Evolutionary conservation across 2,113 vertebrate genomes (phyloP), one percentile per base, ranked within the genome.

Genomic region (Calonectris borealis): DNA sequence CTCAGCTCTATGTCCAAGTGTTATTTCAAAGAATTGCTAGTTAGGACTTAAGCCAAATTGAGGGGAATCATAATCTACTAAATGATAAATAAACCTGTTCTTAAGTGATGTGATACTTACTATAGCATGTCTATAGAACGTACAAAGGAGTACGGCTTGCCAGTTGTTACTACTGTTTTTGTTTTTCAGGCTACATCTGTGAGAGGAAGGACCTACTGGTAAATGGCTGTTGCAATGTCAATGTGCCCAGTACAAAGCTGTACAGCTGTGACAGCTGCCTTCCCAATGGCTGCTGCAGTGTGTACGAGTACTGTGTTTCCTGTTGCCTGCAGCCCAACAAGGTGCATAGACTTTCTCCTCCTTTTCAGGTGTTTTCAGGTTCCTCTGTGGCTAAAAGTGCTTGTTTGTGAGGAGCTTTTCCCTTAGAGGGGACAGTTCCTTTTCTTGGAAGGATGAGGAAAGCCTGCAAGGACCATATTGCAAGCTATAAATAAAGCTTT

Each of bases 291-390:
- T 99, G 99, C 98, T 99, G 99, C 55, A 98, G 98, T 6, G 72
- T 99, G 49, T 99, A 99, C 0, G 99, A 99, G 97, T 98, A 98
- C 84, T 99, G 99, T 0, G 99, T 99, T 6, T 99, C 99, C 83
- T 99, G 99, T 93, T 99, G 99, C 97, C 98, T 99, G 51, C 99
- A 99, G 96, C 99, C 99, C 64, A 99, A 98, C 96, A 99, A 99
- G 99, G 99, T 99, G 90, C 2, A 3, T 13, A 32, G 8, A 5
- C 27, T 2, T 18, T 8, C 69, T 60, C 38, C 72, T 86, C 68
- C 62, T 83, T 54, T 26, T 66, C 79, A 72, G 34, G 17, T 40
- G 52, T 29, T 81, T 64, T 81, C 3, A 0, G 27, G 31, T n/a
- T 69, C 44, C 69, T 77, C 54, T 38, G 24, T 10, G 52, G 12